These are phyloP conservation scores for Ceuthmochares aereus DNA, from an alignment of 2,113 vertebrate species.

Conservation along the genomic window DNA sequence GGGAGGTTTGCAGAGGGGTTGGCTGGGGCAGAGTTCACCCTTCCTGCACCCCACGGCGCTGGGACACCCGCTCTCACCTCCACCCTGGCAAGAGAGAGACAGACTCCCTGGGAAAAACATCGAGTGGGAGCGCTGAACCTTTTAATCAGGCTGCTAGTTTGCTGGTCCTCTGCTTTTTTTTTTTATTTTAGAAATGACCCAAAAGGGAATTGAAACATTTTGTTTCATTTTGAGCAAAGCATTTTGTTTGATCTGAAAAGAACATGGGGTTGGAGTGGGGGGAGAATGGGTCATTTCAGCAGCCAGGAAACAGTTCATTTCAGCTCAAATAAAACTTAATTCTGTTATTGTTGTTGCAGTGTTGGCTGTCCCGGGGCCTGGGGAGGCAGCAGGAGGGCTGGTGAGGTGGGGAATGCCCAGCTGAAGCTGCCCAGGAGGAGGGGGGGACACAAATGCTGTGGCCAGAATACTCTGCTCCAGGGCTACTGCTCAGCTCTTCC, in stretches of 20 bases:
- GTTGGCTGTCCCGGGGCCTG: not conserved
- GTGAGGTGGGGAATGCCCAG: fast-evolving
- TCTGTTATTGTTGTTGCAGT: not conserved
- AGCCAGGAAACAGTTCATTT: slow-evolving; percentile 26
- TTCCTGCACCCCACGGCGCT: not conserved
- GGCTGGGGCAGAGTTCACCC: not conserved
- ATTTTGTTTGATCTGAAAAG: slow-evolving; percentile 1
- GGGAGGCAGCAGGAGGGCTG: fast-evolving
- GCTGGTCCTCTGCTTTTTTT: not conserved
- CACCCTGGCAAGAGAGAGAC: fast-evolving
- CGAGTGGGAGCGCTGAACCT: fast-evolving
- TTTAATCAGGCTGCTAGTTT: not conserved
- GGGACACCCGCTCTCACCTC: not conserved
- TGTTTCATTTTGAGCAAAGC: slow-evolving; percentile 55
- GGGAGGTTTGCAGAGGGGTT: not conserved
- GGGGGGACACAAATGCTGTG: fast-evolving
- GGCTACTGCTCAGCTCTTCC: not conserved
- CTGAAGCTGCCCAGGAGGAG: not conserved
- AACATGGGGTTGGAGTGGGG: not conserved
- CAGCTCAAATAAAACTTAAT: not conserved
- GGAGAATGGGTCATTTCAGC: not conserved
- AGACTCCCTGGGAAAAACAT: not conserved
- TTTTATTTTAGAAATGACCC: slow-evolving; percentile 1
- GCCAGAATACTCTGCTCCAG: fast-evolving
- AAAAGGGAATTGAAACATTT: slow-evolving; percentile 57